phyloP scores from a whole-genome alignment of 2,888 invertebrate species.

The Chromoteleia sp. region DNA sequence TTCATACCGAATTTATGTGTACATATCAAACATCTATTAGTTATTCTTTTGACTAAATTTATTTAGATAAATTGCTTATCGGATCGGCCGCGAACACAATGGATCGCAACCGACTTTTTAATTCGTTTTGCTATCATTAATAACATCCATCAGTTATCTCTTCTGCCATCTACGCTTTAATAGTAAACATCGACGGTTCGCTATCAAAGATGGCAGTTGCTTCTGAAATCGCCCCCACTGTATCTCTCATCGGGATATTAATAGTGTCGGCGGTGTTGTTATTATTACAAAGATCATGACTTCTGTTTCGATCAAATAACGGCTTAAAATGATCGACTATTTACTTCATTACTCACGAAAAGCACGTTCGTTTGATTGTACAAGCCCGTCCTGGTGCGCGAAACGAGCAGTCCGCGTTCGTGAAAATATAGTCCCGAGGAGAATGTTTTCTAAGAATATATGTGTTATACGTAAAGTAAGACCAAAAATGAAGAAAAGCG shows the following conservation, averaged over 20 bases:
- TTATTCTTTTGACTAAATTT: conserved; percentile 30
- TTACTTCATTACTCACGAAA: conserved; percentile 57
- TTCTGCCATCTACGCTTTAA: conserved; percentile 13
- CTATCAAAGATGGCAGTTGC: conserved; percentile 42
- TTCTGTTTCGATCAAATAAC: conserved; percentile 57
- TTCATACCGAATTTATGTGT: conserved; percentile 22
- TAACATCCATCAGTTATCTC: conserved; percentile 33
- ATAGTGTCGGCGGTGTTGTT: conserved; percentile 35
- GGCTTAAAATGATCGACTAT: conserved; percentile 59
- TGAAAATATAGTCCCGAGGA: conserved; percentile 64
- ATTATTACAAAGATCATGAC: conserved; percentile 57
- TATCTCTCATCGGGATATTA: conserved; percentile 32
- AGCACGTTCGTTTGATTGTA: conserved; percentile 67
- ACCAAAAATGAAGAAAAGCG: conserved; percentile 49
- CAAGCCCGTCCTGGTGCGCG: conserved; percentile 44
- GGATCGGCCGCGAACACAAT: conserved; percentile 15
- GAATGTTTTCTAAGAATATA: conserved; percentile 70
- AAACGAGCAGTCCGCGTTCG: conserved; percentile 42
- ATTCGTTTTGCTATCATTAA: conserved; percentile 33
- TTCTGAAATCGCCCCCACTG: background rate
- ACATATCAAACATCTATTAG: conserved; percentile 31
- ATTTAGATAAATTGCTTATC: conserved; percentile 44
- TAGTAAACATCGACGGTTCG: conserved; percentile 32
- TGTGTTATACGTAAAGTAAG: conserved; percentile 68
- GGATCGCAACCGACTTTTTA: conserved; percentile 12